Conservation (phyloP, 1,140 invertebrate genomes). For the Drusus annulatus region DNA sequence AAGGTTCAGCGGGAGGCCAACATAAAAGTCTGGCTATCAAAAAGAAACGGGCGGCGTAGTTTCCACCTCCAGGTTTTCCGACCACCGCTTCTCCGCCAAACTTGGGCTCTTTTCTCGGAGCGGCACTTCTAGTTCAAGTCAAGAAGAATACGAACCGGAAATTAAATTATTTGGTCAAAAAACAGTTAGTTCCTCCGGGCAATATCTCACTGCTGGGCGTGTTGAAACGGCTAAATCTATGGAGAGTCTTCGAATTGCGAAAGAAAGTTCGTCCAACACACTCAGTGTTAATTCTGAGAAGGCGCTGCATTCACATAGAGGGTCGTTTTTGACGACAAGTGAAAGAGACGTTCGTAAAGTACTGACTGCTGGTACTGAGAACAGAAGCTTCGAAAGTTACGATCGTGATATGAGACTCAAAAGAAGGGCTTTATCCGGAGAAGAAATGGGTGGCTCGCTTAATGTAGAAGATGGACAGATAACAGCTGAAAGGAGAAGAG, state of each 20-base stretch:
- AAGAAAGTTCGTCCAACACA: conserved; percentile 68
- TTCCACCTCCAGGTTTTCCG: conserved; percentile 67
- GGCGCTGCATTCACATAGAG: conserved; percentile 65
- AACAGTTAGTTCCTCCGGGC: conserved; percentile 66
- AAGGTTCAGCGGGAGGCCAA: conserved; percentile 46
- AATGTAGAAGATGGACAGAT: conserved; percentile 63
- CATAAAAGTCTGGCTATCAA: conserved; percentile 63
- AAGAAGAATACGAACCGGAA: conserved; percentile 78
- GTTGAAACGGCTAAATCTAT: conserved; percentile 79
- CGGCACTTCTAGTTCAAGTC: conserved; percentile 77
- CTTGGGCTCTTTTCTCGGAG: conserved; percentile 76
- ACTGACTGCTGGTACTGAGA: conserved; percentile 67
- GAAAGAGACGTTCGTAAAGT: conserved; percentile 76
- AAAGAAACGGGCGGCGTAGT: conserved; percentile 66
- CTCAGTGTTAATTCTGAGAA: conserved; percentile 68
- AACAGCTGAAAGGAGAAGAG: conserved; percentile 76
- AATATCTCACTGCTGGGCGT: conserved; percentile 73
- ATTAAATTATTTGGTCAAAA: conserved; percentile 68
- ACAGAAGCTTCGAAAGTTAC: conserved; percentile 73
- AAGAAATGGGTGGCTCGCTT: conserved; percentile 68
- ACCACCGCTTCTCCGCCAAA: conserved; percentile 72
- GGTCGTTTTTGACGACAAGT: conserved; percentile 76
- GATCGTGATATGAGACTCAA: conserved; percentile 74
- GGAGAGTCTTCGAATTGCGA: conserved; percentile 76
- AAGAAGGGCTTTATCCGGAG: conserved; percentile 74